Conservation (phyloP, 2,113 vertebrate genomes). For the Riparia riparia region DNA sequence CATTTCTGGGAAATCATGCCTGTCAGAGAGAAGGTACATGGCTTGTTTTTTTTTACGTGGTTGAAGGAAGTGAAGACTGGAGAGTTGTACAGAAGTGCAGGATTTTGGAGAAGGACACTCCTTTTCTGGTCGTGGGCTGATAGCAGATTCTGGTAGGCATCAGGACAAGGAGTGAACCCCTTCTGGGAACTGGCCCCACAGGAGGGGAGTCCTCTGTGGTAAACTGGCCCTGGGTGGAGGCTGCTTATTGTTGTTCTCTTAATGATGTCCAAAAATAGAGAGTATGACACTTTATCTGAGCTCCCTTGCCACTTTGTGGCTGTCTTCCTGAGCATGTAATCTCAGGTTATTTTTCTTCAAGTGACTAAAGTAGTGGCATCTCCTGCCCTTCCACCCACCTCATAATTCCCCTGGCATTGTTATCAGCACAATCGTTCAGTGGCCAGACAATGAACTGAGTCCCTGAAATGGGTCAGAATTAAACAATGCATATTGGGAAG, state of each 20-base stretch:
- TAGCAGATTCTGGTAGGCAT: neutral
- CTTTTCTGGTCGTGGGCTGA: neutral
- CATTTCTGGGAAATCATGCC: neutral
- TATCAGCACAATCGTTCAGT: neutral
- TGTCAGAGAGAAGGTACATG: neutral
- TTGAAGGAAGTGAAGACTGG: neutral
- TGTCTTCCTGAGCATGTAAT: neutral
- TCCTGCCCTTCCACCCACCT: neutral
- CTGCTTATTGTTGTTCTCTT: neutral
- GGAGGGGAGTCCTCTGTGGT: neutral
- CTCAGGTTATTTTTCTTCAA: neutral
- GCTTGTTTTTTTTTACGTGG: neutral
- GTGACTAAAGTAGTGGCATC: neutral
- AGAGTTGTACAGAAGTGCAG: neutral
- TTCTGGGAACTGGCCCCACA: neutral
- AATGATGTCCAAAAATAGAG: neutral
- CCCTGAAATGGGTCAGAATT: neutral
- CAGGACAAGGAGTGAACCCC: accelerated
- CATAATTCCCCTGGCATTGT: accelerated
- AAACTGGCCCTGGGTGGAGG: neutral
- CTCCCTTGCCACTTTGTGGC: neutral
- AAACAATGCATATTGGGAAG: neutral
- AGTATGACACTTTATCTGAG: accelerated
- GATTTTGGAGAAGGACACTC: neutral
- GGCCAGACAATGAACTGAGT: neutral